These are phyloP conservation scores for Sebastes alutus DNA, from an alignment of 2,797 vertebrate genomes.

Conservation along the genomic window DNA sequence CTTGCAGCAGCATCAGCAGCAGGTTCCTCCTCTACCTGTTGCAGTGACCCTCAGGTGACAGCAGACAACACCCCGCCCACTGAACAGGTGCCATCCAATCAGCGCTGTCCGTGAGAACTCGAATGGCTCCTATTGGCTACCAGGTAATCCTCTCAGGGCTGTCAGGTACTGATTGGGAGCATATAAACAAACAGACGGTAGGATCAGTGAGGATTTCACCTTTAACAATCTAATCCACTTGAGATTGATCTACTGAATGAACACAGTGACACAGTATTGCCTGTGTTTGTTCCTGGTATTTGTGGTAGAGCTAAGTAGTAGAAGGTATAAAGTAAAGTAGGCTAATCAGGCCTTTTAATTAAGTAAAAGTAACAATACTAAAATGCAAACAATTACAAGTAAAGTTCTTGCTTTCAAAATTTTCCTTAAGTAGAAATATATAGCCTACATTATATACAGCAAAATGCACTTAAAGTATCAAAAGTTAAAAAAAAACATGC, in stretches of 20 bases:
- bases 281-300: background rate
- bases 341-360: accelerated
- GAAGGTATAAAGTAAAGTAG: background rate
- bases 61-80: background rate
- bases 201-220: conserved; percentile 51
- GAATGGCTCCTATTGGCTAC: conserved; percentile 41
- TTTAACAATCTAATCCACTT: conserved; percentile 55
- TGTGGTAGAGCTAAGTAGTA: accelerated
- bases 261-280: background rate
- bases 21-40: conserved; percentile 1
- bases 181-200: conserved; percentile 48
- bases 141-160: conserved; percentile 21
- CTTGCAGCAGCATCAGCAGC: conserved; percentile 7
- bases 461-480: too few relatives aligned
- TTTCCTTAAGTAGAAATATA: background rate
- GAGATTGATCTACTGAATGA: conserved; percentile 13
- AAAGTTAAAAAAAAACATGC: too few relatives aligned
- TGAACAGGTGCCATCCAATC: conserved; percentile 19
- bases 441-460: too few relatives aligned
- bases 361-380: background rate
- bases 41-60: conserved; percentile 12
- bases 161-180: conserved; percentile 25
- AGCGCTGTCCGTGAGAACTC: background rate
- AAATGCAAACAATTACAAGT: background rate
- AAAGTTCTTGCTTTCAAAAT: background rate